Conservation (phyloP, 2,797 vertebrate genomes). For the Enteromius anoplus region DNA sequence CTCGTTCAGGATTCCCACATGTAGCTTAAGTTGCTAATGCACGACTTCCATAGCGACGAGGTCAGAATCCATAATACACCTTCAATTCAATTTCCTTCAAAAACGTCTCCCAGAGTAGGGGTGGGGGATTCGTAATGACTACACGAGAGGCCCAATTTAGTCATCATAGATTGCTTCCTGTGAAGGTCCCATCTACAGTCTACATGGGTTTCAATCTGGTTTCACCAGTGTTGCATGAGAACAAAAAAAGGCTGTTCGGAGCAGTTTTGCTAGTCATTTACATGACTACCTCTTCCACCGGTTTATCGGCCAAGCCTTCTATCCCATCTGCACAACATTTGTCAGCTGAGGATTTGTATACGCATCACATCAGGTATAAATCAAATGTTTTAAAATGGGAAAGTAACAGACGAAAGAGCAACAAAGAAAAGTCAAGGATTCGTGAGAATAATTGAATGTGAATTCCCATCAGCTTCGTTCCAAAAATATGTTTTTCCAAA, state of each 20-base stretch:
- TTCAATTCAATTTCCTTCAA: constrained; percentile 72
- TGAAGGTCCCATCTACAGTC: constrained; percentile 71
- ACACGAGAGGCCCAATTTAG: constrained; percentile 73
- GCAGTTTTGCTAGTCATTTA: constrained; percentile 79
- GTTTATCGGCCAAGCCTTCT: constrained; percentile 69
- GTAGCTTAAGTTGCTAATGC: constrained; percentile 53
- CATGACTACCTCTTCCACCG: constrained; percentile 79
- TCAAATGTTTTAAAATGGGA: constrained; percentile 58
- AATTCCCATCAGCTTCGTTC: constrained; percentile 60
- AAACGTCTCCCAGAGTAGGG: constrained; percentile 57
- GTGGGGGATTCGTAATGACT: constrained; percentile 69
- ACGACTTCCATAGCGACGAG: constrained; percentile 61
- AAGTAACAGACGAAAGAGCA: constrained; percentile 33
- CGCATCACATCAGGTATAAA: constrained; percentile 66
- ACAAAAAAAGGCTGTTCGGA: constrained; percentile 74
- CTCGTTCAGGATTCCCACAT: constrained; percentile 44
- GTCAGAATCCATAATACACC: constrained; percentile 68
- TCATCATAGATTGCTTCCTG: constrained; percentile 79
- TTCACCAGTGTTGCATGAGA: constrained; percentile 69
- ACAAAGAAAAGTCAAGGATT: constrained; percentile 21
- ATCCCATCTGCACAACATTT: constrained; percentile 77
- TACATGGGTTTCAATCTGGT: constrained; percentile 69
- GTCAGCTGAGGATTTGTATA: constrained; percentile 54
- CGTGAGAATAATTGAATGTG: constrained; percentile 54
- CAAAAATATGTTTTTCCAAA: neutral